These are phyloP conservation scores for Cheiracanthium punctorium DNA, from an alignment of 2,888 invertebrate species.

Conservation along the genomic window DNA sequence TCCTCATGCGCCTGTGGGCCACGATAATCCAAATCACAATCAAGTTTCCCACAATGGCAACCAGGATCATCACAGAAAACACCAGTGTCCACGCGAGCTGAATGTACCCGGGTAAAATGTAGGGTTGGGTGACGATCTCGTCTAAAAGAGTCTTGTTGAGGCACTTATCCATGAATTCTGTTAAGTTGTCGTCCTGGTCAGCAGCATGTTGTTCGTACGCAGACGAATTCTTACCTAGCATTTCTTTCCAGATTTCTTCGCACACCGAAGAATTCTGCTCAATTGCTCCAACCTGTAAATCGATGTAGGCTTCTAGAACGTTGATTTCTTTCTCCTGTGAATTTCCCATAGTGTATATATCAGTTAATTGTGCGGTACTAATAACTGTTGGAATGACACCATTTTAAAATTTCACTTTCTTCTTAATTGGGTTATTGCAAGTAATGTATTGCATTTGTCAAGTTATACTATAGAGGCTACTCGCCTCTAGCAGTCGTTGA, in stretches of 20 bases:
- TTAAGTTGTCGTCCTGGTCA: neutral
- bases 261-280: constrained; percentile 31
- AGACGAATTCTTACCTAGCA: constrained; percentile 8
- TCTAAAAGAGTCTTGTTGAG: constrained; percentile 42
- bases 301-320: constrained; percentile 48
- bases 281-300: neutral
- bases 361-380: neutral
- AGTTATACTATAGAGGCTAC: neutral
- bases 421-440: neutral
- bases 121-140: constrained; percentile 74
- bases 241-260: constrained; percentile 21
- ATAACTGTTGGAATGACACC: neutral
- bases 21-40: constrained; percentile 95
- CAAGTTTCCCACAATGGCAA: constrained; percentile 89
- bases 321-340: constrained; percentile 39
- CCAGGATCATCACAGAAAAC: constrained; percentile 85
- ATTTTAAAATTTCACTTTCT: neutral
- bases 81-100: constrained; percentile 84
- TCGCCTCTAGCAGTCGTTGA: too few relatives aligned
- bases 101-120: constrained; percentile 90
- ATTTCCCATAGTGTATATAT: constrained; percentile 58
- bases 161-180: constrained; percentile 20
- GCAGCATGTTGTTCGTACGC: neutral
- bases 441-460: neutral
- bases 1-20: constrained; percentile 71